Percentiles rank a stretch among this genome's conserved stretches.
These are phyloP conservation scores for Bucorvus abyssinicus DNA, from an alignment of 2,797 vertebrate genomes.

Conservation along the genomic window DNA sequence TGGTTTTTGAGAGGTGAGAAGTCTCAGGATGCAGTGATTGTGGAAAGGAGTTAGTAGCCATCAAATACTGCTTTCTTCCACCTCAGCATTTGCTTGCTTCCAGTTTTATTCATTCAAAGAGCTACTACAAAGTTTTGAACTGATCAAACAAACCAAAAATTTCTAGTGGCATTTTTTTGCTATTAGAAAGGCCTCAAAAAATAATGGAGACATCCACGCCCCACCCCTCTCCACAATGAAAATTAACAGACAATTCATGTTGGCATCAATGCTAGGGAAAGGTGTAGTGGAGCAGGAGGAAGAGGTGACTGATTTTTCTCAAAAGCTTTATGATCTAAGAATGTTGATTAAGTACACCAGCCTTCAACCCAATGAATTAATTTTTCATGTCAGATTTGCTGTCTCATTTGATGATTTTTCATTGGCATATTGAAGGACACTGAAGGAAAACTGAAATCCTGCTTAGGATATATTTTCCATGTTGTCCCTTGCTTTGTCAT, in stretches of 20 bases:
- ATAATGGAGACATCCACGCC: neutral
- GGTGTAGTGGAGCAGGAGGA: neutral
- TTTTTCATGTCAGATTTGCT: neutral
- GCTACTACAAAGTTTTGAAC: neutral
- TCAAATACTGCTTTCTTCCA: neutral
- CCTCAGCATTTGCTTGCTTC: neutral
- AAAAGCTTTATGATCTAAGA: neutral
- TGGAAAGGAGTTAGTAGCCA: neutral
- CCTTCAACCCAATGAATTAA: neutral
- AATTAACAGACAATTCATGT: neutral
- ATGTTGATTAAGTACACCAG: accelerated
- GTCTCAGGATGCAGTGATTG: neutral
- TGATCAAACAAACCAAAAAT: neutral
- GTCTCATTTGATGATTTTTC: neutral
- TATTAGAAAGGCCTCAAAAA: neutral
- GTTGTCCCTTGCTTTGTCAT: neutral
- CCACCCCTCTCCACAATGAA: neutral
- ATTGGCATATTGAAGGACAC: neutral
- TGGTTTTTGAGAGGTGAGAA: neutral
- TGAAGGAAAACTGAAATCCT: neutral
- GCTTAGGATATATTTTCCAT: accelerated
- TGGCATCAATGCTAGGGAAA: neutral
- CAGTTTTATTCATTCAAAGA: neutral
- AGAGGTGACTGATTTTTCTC: neutral
- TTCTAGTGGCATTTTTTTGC: neutral